phyloP scores from a whole-genome alignment of 2,888 invertebrate species.

The Cantharis rufa region DNA sequence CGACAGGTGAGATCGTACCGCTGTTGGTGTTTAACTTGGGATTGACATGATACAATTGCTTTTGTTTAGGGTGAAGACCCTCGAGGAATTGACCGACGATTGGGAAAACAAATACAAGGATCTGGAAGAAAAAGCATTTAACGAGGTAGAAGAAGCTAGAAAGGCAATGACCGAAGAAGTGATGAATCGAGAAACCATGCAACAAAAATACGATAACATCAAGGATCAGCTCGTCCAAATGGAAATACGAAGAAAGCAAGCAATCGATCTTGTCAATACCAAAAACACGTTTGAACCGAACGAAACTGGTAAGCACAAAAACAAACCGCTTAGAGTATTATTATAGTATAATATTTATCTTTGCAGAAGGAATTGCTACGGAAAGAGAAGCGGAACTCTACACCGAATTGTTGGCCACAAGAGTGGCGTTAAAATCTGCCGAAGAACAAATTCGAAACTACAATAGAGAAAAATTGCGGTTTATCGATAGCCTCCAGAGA shows the following conservation, averaged over 20 bases:
- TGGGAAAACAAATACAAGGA: conserved; percentile 32
- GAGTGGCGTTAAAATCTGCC: conserved; percentile 42
- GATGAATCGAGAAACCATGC: conserved; percentile 20
- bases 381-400: conserved; percentile 44
- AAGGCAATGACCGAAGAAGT: conserved; percentile 32
- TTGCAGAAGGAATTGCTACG: conserved; percentile 20
- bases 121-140: conserved; percentile 29
- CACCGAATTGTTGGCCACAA: conserved; percentile 43
- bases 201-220: conserved; percentile 39
- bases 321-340: accelerated
- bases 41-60: conserved; percentile 52
- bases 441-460: conserved; percentile 44
- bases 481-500: conserved; percentile 41
- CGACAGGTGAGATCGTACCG: conserved; percentile 46
- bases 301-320: conserved; percentile 1
- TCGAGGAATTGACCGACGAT: conserved; percentile 37
- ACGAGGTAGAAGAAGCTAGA: conserved; percentile 36
- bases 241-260: conserved; percentile 37
- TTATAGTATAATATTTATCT: neutral
- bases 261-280: conserved; percentile 34
- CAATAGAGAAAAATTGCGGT: conserved; percentile 42
- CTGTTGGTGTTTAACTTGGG: conserved; percentile 45
- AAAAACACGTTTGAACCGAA: conserved; percentile 11
- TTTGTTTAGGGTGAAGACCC: conserved; percentile 47
- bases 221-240: conserved; percentile 41